phyloP scores from a whole-genome alignment of 2,888 invertebrate species.

The Bellardia pandia region DNA sequence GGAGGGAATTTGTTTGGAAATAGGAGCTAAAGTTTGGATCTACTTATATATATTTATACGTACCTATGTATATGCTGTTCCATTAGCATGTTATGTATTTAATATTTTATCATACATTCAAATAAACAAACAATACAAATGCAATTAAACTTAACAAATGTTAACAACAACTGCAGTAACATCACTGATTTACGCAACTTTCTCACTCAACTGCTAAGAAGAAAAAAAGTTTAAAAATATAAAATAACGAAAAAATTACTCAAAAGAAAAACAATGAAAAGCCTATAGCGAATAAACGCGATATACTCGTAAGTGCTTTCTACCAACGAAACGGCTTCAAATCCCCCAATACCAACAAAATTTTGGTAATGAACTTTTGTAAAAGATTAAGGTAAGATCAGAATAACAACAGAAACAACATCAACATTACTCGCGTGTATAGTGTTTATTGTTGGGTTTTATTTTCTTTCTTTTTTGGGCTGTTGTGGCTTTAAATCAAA shows the following conservation, averaged over 20 bases:
- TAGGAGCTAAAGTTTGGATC: slow-evolving; percentile 23
- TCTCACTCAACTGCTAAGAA: slow-evolving; percentile 57
- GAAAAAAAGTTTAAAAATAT: neutral
- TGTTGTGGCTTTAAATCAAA: slow-evolving; percentile 50
- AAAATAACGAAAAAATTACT: slow-evolving; percentile 20
- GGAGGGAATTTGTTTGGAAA: neutral
- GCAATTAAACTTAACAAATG: slow-evolving; percentile 68
- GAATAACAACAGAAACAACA: slow-evolving; percentile 38
- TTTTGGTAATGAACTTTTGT: slow-evolving; percentile 70
- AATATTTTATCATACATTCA: neutral
- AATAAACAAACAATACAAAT: slow-evolving; percentile 23
- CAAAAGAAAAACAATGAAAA: slow-evolving; percentile 61
- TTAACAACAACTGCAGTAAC: slow-evolving; percentile 25
- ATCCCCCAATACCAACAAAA: neutral
- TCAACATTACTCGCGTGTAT: slow-evolving; percentile 50
- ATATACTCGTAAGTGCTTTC: slow-evolving; percentile 3
- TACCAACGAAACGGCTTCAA: slow-evolving; percentile 2
- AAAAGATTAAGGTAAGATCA: slow-evolving; percentile 56
- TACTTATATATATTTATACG: neutral
- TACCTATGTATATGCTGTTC: neutral
- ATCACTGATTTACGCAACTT: slow-evolving; percentile 74
- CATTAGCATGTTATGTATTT: slow-evolving; percentile 11
- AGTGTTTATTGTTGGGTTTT: slow-evolving; percentile 13
- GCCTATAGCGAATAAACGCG: slow-evolving; percentile 52
- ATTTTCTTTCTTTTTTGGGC: slow-evolving; percentile 2